Conservation (phyloP, 2,113 vertebrate genomes). For the Orthonyx spaldingii region DNA sequence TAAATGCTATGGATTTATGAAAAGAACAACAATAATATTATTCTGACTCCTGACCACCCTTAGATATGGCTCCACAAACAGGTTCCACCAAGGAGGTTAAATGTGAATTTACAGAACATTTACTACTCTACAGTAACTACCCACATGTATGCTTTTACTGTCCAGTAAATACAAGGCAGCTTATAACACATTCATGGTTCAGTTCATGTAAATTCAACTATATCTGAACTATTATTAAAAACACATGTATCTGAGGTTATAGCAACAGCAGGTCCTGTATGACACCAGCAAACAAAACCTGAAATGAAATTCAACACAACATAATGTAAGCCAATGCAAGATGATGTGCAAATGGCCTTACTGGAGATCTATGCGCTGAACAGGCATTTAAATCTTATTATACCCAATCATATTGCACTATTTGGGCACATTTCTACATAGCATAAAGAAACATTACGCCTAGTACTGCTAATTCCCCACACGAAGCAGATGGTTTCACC, state of each 20-base stretch:
- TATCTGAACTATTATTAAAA: constrained; percentile 50
- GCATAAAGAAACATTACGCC: constrained; percentile 42
- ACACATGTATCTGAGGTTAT: not conserved
- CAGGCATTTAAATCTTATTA: constrained; percentile 48
- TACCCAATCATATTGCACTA: constrained; percentile 43
- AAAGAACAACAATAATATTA: not conserved
- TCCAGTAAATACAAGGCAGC: not conserved
- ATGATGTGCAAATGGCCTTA: constrained; percentile 9
- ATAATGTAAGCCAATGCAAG: not conserved
- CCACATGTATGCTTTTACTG: not conserved
- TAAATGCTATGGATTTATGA: not conserved
- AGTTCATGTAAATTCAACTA: not conserved
- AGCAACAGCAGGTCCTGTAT: not conserved
- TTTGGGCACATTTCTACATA: constrained; percentile 66
- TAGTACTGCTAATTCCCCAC: constrained; percentile 56
- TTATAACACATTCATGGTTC: not conserved
- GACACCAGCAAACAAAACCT: constrained; percentile 20
- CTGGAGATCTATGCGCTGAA: not conserved
- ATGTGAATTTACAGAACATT: not conserved
- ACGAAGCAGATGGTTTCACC: constrained; percentile 61
- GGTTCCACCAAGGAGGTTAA: not conserved
- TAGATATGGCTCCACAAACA: not conserved
- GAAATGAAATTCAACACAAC: constrained; percentile 21
- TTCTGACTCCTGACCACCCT: not conserved
- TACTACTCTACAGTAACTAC: not conserved